phyloP scores from a whole-genome alignment of 2,113 vertebrate genomes.

The Hypanus sabinus region DNA sequence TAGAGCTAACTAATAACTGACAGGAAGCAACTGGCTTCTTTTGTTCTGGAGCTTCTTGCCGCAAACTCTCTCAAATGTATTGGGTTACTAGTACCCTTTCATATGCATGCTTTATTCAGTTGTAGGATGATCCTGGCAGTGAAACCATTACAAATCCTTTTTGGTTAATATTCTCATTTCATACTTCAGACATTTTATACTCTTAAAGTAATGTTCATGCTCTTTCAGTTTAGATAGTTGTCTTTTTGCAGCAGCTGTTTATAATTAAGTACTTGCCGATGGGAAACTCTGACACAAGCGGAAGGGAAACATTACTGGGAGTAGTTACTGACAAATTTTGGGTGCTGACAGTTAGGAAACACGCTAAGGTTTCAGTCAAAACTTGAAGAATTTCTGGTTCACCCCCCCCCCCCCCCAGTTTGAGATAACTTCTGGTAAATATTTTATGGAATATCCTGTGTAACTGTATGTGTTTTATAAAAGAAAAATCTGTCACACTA shows the following conservation, averaged over 20 bases:
- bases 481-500: conserved; percentile 45
- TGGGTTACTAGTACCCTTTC: conserved; percentile 26
- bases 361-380: neutral
- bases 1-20: conserved; percentile 3
- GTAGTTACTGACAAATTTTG: conserved; percentile 6
- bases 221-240: conserved; percentile 18
- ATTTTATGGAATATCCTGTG: neutral
- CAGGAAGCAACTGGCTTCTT: conserved; percentile 10
- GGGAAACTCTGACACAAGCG: neutral
- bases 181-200: conserved; percentile 15
- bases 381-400: neutral
- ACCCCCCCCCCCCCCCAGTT: neutral
- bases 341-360: neutral
- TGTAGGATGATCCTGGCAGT: neutral
- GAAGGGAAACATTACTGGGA: conserved; percentile 7
- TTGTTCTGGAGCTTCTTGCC: conserved; percentile 2
- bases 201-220: conserved; percentile 8
- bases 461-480: neutral
- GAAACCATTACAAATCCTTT: conserved; percentile 33
- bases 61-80: neutral
- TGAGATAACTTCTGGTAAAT: conserved; percentile 2
- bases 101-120: neutral
- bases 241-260: conserved; percentile 30
- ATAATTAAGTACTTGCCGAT: conserved; percentile 14
- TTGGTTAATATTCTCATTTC: conserved; percentile 20